Evolutionary conservation across 2,797 vertebrate genomes (phyloP).

Genomic region (Petrocephalus sullivani): DNA sequence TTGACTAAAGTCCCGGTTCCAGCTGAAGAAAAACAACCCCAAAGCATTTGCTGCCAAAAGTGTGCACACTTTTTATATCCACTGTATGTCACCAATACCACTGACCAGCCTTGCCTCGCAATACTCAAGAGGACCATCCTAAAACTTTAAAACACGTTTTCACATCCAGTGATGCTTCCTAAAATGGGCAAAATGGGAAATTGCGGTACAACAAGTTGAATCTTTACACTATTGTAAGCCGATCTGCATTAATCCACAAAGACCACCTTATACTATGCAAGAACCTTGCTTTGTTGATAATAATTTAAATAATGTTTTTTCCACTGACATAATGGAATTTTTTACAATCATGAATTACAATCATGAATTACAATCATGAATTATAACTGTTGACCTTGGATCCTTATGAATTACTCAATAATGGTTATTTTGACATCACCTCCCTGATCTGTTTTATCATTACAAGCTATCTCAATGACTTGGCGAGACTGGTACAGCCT

Average conservation of each 20-base stretch:
- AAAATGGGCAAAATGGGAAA: background rate
- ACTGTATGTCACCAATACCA: background rate
- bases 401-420: background rate
- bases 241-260: background rate
- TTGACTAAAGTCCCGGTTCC: no score
- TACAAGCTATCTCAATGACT: conserved; percentile 83
- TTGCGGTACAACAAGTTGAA: background rate
- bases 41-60: no score
- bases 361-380: background rate
- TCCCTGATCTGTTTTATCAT: background rate
- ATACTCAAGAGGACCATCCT: background rate
- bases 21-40: no score
- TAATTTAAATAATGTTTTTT: background rate
- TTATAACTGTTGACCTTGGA: background rate
- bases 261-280: background rate
- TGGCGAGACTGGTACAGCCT: conserved; percentile 80
- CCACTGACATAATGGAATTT: background rate
- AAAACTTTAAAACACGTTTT: background rate
- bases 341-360: background rate
- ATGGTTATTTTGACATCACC: background rate
- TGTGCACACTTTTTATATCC: no score
- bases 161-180: background rate
- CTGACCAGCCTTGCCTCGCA: background rate
- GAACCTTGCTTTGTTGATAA: background rate
- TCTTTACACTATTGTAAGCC: background rate